These are phyloP conservation scores for Temnothorax curvispinosus DNA, from an alignment of 1,140 invertebrate species.

Conservation along the genomic window DNA sequence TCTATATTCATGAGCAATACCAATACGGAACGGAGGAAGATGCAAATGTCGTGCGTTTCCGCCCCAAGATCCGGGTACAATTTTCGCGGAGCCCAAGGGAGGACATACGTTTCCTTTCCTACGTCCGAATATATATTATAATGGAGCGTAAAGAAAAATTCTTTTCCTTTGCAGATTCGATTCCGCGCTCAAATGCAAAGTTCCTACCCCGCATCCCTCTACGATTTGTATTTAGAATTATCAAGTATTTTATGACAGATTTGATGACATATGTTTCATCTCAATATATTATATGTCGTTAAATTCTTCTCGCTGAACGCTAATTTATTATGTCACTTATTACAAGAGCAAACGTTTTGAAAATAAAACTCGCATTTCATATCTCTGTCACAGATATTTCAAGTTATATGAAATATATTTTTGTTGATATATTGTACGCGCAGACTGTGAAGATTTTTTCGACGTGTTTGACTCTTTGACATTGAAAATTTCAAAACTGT, in stretches of 20 bases:
- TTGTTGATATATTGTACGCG: not conserved
- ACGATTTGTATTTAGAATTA: constrained; percentile 36
- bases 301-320: not conserved
- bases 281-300: not conserved
- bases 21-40: constrained; percentile 67
- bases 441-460: not conserved
- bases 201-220: not conserved
- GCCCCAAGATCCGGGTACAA: constrained; percentile 71
- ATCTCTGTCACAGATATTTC: not conserved
- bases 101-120: constrained; percentile 73
- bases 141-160: constrained; percentile 74
- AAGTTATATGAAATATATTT: constrained; percentile 12
- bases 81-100: constrained; percentile 73
- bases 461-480: constrained; percentile 34
- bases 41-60: constrained; percentile 75
- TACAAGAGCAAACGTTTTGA: not conserved
- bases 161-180: constrained; percentile 67
- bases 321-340: not conserved
- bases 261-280: not conserved
- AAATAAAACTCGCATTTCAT: constrained; percentile 1
- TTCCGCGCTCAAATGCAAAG: constrained; percentile 49
- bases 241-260: constrained; percentile 21
- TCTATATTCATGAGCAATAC: constrained; percentile 77
- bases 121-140: constrained; percentile 75
- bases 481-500: constrained; percentile 14